Conservation (phyloP, 1,140 invertebrate genomes). For the Drosophila kikkawai region DNA sequence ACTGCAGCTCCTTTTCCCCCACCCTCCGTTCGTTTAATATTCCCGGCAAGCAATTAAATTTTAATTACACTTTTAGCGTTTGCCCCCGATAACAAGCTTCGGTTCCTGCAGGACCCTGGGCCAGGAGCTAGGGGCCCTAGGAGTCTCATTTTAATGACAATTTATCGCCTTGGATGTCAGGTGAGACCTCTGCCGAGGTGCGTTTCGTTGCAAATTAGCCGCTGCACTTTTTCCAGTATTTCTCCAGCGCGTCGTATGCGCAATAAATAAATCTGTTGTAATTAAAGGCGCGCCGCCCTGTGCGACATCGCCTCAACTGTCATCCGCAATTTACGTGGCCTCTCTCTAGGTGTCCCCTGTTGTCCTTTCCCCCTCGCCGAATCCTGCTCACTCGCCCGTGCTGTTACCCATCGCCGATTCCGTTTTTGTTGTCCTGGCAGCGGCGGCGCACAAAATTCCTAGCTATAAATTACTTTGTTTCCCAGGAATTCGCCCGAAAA, state of each 20-base stretch:
- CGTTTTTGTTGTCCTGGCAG: constrained; percentile 61
- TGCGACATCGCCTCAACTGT: constrained; percentile 58
- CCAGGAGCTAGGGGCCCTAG: neutral
- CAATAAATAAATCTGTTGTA: constrained; percentile 78
- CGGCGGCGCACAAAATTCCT: constrained; percentile 56
- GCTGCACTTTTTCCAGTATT: constrained; percentile 29
- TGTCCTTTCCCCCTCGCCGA: neutral
- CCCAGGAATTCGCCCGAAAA: constrained; percentile 65
- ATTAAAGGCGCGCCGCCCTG: constrained; percentile 62
- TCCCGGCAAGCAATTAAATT: constrained; percentile 60
- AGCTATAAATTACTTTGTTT: constrained; percentile 78
- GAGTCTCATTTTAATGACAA: constrained; percentile 65
- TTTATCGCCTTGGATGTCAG: constrained; percentile 57
- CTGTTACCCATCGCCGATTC: constrained; percentile 50
- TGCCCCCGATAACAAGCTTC: constrained; percentile 66
- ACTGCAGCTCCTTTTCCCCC: neutral
- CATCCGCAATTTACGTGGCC: constrained; percentile 57
- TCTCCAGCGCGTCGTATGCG: constrained; percentile 59
- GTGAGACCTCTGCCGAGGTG: constrained; percentile 18
- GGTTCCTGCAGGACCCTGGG: constrained; percentile 12
- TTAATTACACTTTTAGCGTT: constrained; percentile 69
- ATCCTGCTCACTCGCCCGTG: constrained; percentile 22
- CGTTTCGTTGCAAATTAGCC: constrained; percentile 51
- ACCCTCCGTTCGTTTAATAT: constrained; percentile 4
- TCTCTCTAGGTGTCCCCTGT: neutral